Conservation (phyloP, 2,113 vertebrate species). For the Maylandia zebra region DNA sequence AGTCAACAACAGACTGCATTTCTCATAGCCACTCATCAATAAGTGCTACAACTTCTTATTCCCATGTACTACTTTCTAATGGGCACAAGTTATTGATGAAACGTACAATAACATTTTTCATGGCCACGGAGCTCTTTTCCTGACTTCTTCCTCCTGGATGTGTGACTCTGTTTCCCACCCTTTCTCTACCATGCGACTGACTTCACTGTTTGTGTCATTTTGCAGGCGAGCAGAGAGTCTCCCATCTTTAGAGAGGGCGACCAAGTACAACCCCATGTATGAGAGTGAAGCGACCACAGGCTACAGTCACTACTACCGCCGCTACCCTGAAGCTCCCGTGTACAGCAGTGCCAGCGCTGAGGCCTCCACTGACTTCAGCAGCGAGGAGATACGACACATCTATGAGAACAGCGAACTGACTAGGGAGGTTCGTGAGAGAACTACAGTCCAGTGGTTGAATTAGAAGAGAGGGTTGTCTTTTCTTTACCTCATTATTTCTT, state of each 20-base stretch:
- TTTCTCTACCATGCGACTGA: not conserved
- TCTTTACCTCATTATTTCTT: not conserved
- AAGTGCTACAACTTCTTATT: not conserved
- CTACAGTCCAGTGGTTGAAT: not conserved
- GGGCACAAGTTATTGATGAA: not conserved
- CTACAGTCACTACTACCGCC: conserved; percentile 78
- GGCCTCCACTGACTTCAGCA: conserved; percentile 86
- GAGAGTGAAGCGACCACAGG: conserved; percentile 80
- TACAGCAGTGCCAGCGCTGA: conserved; percentile 80
- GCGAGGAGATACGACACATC: conserved; percentile 90
- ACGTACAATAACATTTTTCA: not conserved
- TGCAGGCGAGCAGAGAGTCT: conserved; percentile 79
- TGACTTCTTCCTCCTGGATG: not conserved
- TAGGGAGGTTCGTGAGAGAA: conserved; percentile 75
- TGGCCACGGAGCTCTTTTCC: not conserved
- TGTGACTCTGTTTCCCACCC: not conserved
- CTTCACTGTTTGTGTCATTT: not conserved
- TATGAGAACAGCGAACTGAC: conserved; percentile 91
- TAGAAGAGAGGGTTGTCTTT: not conserved
- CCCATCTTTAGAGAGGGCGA: conserved; percentile 82
- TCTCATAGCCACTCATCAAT: not conserved
- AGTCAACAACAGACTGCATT: not conserved
- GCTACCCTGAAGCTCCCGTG: conserved; percentile 74
- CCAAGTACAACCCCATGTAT: conserved; percentile 88
- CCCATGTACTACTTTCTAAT: not conserved